phyloP scores from a whole-genome alignment of 1,140 invertebrate species.

The Parapsyche elsis region DNA sequence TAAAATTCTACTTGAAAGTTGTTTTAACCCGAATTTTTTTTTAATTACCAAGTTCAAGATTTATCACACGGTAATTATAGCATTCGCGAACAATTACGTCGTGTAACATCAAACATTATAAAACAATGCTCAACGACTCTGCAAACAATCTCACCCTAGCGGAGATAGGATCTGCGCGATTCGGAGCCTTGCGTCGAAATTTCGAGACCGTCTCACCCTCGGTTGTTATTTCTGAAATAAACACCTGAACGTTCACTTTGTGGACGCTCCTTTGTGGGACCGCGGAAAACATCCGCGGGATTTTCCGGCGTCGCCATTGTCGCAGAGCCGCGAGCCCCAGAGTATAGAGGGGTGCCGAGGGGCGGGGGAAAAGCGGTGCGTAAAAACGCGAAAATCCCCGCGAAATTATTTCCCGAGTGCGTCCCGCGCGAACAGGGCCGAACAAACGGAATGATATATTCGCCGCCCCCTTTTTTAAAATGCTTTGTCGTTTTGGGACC shows the following conservation, averaged over 20 bases:
- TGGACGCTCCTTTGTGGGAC: background rate
- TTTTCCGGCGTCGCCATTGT: constrained; percentile 30
- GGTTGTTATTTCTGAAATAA: constrained; percentile 17
- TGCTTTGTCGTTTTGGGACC: background rate
- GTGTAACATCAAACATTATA: no score
- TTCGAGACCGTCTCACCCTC: background rate
- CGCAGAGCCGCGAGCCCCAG: background rate
- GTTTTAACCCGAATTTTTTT: no score
- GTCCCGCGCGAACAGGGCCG: background rate
- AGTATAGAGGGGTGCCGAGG: no score
- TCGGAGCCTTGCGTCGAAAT: background rate
- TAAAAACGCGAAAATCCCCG: constrained; percentile 1
- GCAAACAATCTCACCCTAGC: no score
- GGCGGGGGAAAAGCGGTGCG: background rate
- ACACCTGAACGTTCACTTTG: constrained; percentile 28
- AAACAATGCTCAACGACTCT: no score
- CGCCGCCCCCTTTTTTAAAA: background rate
- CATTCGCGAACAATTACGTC: no score
- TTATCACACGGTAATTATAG: no score
- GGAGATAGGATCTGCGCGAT: background rate
- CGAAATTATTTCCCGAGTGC: background rate
- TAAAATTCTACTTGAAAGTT: no score
- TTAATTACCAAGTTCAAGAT: no score
- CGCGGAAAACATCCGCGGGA: background rate
- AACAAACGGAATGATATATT: constrained; percentile 22